These are phyloP conservation scores for Bagarius yarrelli DNA, from an alignment of 2,113 vertebrate species.

Conservation along the genomic window DNA sequence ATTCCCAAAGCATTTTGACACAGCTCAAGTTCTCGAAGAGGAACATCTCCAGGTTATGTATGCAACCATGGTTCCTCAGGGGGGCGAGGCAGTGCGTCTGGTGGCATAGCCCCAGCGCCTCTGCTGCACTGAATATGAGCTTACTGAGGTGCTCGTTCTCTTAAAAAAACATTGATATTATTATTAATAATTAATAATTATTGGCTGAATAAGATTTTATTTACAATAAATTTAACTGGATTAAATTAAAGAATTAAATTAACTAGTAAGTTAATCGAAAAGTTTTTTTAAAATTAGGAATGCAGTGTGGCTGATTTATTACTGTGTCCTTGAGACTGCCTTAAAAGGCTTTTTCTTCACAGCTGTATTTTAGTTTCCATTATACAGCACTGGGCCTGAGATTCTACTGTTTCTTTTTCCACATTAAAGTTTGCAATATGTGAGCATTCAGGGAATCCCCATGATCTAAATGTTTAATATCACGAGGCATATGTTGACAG, in stretches of 20 bases:
- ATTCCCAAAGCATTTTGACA: too few relatives aligned
- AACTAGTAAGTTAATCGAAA: neutral
- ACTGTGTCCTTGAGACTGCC: neutral
- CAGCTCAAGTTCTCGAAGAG: too few relatives aligned
- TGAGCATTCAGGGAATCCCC: constrained; percentile 25
- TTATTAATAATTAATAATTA: too few relatives aligned
- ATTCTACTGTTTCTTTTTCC: neutral
- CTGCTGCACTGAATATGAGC: too few relatives aligned
- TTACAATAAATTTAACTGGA: neutral
- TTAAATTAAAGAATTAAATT: neutral
- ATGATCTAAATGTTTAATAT: constrained; percentile 23
- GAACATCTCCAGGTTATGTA: too few relatives aligned
- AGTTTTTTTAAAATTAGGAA: neutral
- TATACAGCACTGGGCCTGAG: neutral
- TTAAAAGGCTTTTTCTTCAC: neutral
- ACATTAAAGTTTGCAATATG: constrained; percentile 7
- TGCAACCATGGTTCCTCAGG: too few relatives aligned
- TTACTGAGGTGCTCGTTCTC: too few relatives aligned
- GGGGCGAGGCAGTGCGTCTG: too few relatives aligned
- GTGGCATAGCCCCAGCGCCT: too few relatives aligned
- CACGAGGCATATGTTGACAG: constrained; percentile 31
- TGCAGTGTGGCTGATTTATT: neutral
- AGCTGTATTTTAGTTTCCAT: neutral
- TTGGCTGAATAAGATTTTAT: neutral
- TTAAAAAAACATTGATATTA: too few relatives aligned